phyloP scores from a whole-genome alignment of 2,113 vertebrate genomes.

The Phodopus roborovskii region DNA sequence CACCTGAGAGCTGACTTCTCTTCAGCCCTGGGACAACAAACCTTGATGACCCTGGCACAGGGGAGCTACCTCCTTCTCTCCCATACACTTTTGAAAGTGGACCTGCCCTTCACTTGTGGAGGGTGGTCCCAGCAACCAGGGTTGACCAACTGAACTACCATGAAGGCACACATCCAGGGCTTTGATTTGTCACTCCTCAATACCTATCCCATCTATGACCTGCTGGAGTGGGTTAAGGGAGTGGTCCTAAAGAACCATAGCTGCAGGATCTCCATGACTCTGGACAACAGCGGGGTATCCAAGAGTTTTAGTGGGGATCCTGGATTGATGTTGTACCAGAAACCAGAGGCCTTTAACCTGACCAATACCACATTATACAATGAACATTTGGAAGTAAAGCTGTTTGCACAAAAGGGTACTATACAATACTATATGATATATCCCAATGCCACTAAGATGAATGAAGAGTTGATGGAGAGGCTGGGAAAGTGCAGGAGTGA shows the following conservation, averaged over 20 bases:
- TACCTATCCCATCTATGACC: background rate
- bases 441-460: background rate
- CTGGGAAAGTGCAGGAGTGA: background rate
- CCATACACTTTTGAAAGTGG: background rate
- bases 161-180: background rate
- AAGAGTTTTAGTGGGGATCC: background rate
- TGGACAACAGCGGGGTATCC: background rate
- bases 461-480: background rate
- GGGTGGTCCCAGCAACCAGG: background rate
- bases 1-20: background rate
- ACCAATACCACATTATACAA: background rate
- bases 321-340: background rate
- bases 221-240: background rate
- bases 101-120: background rate
- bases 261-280: background rate
- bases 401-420: background rate
- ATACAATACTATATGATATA: background rate
- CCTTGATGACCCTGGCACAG: background rate
- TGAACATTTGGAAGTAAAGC: background rate
- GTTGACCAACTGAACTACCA: background rate
- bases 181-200: background rate
- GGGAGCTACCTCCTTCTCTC: background rate
- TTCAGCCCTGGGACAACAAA: background rate
- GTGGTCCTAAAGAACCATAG: background rate
- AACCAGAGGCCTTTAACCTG: background rate